phyloP scores from a whole-genome alignment of 1,140 invertebrate species.

The Eciton burchellii region DNA sequence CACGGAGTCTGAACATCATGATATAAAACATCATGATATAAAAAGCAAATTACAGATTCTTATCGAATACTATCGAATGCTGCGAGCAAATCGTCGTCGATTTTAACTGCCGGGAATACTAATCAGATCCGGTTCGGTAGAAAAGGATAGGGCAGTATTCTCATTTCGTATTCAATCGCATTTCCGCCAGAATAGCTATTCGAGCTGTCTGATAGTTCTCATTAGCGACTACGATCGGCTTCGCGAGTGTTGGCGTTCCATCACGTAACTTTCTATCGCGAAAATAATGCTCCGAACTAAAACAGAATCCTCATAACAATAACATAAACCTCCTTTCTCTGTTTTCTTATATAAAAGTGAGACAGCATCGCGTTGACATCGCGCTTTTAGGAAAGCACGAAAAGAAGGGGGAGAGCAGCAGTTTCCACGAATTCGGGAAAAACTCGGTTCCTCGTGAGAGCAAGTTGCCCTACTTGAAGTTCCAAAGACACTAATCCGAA shows the following conservation, averaged over 20 bases:
- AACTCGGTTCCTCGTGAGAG: background rate
- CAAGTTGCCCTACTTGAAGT: background rate
- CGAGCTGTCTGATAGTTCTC: background rate
- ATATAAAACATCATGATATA: background rate
- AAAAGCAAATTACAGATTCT: background rate
- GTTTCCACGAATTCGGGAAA: background rate
- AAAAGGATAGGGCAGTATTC: background rate
- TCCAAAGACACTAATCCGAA: slow-evolving; percentile 15
- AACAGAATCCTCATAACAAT: background rate
- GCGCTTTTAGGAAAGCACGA: background rate
- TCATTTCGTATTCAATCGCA: background rate
- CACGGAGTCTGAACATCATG: background rate
- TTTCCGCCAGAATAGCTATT: background rate
- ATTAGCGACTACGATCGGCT: background rate
- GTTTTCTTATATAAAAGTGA: background rate
- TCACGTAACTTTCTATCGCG: background rate
- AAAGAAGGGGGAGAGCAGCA: background rate
- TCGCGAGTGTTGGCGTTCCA: background rate
- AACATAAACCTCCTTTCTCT: background rate
- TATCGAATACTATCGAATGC: background rate
- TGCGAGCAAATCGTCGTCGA: background rate
- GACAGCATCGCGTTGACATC: background rate
- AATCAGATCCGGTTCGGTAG: background rate
- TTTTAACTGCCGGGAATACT: background rate
- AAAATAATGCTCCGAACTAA: background rate